Evolutionary conservation across 2,888 invertebrate genomes (phyloP).

Genomic region (Cosmia trapezina): DNA sequence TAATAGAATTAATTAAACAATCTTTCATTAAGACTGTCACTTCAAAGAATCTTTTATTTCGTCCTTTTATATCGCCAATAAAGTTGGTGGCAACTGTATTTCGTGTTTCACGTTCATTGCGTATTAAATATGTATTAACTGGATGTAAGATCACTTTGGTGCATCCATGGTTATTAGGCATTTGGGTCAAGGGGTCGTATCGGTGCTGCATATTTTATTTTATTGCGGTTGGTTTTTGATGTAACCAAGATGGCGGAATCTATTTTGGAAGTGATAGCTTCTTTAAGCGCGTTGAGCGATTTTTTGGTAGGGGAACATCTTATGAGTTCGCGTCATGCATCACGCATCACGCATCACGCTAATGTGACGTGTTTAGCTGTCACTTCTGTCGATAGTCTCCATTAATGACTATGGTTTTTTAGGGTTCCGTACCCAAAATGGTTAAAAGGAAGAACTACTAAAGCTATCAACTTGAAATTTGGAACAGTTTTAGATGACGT

Average conservation of each 20-base stretch:
- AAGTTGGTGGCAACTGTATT: conserved; percentile 5
- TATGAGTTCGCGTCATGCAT: too few species aligned
- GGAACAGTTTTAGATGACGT: too few species aligned
- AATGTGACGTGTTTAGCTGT: too few species aligned
- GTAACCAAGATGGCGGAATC: neutral
- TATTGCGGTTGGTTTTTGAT: neutral
- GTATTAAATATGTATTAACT: conserved; percentile 28
- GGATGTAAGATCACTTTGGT: neutral
- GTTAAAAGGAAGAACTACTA: too few species aligned
- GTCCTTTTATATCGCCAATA: neutral
- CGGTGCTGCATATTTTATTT: neutral
- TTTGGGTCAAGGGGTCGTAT: conserved; percentile 15
- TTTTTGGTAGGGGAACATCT: too few species aligned
- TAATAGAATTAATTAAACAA: conserved; percentile 40
- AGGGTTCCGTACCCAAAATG: too few species aligned
- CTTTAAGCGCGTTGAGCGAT: too few species aligned
- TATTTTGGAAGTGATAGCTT: too few species aligned
- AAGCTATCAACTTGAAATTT: too few species aligned
- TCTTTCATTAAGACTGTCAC: conserved; percentile 24
- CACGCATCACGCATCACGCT: too few species aligned
- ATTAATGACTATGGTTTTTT: too few species aligned
- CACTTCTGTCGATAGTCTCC: too few species aligned
- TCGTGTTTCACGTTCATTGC: conserved; percentile 39
- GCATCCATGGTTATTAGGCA: conserved; percentile 5
- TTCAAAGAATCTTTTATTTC: conserved; percentile 30